Percentiles rank a stretch among this genome's conserved stretches.
phyloP scores from a whole-genome alignment of 2,888 invertebrate species.

The Gasteruption jaculator region DNA sequence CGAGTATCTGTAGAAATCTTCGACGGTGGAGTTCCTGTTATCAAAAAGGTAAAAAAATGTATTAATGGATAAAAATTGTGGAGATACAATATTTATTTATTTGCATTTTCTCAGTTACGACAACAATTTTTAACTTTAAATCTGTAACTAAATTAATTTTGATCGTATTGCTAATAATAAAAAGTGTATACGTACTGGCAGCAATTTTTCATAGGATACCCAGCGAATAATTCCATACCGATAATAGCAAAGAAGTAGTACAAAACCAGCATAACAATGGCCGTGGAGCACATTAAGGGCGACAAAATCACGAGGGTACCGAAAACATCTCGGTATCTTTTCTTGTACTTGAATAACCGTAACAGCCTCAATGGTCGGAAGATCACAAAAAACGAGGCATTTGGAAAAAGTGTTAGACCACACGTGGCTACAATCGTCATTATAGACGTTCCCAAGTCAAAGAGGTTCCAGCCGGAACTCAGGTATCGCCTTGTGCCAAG shows the following conservation, averaged over 20 bases:
- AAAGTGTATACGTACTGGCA: slow-evolving; percentile 64
- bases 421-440: slow-evolving; percentile 66
- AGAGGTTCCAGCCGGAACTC: slow-evolving; percentile 82
- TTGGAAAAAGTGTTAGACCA: slow-evolving; percentile 63
- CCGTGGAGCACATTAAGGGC: slow-evolving; percentile 79
- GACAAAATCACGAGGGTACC: slow-evolving; percentile 76
- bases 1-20: slow-evolving; percentile 74
- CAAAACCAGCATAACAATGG: slow-evolving; percentile 76
- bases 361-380: slow-evolving; percentile 66
- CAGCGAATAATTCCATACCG: slow-evolving; percentile 83
- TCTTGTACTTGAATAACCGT: slow-evolving; percentile 73
- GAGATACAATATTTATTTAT: slow-evolving; percentile 2
- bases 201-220: slow-evolving; percentile 72
- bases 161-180: slow-evolving; percentile 10
- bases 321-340: slow-evolving; percentile 77
- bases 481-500: slow-evolving; percentile 69
- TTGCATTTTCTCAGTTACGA: slow-evolving; percentile 1
- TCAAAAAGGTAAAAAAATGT: slow-evolving; percentile 10
- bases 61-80: neutral
- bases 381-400: slow-evolving; percentile 68
- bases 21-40: slow-evolving; percentile 76
- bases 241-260: slow-evolving; percentile 88
- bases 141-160: slow-evolving; percentile 6
- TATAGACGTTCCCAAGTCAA: slow-evolving; percentile 68
- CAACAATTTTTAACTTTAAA: slow-evolving; percentile 8